Evolutionary conservation across 2,888 invertebrate species (phyloP), one percentile per base, ranked within the genome.

Genomic region (Drosophila lutescens): DNA sequence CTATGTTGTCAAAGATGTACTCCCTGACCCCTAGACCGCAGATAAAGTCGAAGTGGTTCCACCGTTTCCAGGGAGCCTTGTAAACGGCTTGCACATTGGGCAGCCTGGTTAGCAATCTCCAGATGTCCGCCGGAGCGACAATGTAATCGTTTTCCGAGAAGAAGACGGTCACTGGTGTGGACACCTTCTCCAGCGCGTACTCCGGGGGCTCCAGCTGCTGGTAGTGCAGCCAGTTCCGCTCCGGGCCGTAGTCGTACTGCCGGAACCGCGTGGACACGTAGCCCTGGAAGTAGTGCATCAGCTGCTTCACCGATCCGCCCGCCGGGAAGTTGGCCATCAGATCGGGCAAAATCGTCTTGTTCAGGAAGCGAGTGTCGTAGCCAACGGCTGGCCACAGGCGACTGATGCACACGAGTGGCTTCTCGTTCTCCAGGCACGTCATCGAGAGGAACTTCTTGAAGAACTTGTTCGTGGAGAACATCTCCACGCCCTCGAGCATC

Each of bases 1-100:
- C 90, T 26, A 91, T 88, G 65, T 91, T 91, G 59, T 91, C 92
- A 30, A 91, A 91, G 51, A 91, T 90, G 30, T 91, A 91, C 65
- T 91, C 85, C 13, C 87, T 85, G 4, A 91, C 91, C 4, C 91
- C 91, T 15, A 91, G 59, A 0, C 91, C 91, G 67, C 91, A 91
- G 38, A 91, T 92, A 56, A 91, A 91, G 56, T 91, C 91, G 32
- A 91, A 91, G 58, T 91, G 91, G 73, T 91, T 91, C 91, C 91
- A 91, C 12, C 88, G 87, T 68, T 91, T 91, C 80, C 90, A 88
- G n/a, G 91, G 92, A 54, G 91, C 82, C 61, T 91, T 91, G 50
- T 90, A 91, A 30, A 90, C 82, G 5, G 89, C 86, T 34, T 82
- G 86, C 1, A 91, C 79, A 10, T 84, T 91, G 50, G 78, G 87